Evolutionary conservation across 2,113 vertebrate species (phyloP).

Genomic region (Alces alces): DNA sequence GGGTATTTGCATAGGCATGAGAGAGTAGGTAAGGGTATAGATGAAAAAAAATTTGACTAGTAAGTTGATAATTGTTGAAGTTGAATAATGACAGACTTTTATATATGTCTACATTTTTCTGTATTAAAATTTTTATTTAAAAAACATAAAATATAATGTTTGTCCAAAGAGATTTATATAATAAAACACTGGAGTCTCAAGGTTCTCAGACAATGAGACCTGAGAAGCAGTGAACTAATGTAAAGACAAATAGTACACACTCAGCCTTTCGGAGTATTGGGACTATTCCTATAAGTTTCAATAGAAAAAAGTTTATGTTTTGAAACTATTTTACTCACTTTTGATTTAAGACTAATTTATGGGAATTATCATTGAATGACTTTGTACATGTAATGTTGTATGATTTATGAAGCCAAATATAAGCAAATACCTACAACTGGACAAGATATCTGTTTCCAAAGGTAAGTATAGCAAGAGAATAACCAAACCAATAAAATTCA

Average conservation of each 20-base stretch:
- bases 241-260: background rate
- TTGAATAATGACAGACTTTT: background rate
- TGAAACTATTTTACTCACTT: background rate
- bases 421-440: background rate
- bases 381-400: background rate
- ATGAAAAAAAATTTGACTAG: background rate
- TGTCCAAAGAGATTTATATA: background rate
- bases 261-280: background rate
- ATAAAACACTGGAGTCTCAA: background rate
- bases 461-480: background rate
- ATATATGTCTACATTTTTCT: background rate
- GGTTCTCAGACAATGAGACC: background rate
- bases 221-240: background rate
- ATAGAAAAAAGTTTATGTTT: background rate
- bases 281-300: constrained; percentile 9
- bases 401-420: background rate
- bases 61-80: background rate
- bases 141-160: background rate
- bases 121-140: background rate
- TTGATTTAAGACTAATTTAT: constrained; percentile 2
- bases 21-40: background rate
- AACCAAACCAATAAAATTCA: background rate
- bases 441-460: constrained; percentile 4
- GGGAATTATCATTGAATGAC: background rate
- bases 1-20: background rate